Evolutionary conservation across 2,113 vertebrate genomes (phyloP), one percentile per base, ranked within the genome.

Genomic region (Macrotis lagotis): DNA sequence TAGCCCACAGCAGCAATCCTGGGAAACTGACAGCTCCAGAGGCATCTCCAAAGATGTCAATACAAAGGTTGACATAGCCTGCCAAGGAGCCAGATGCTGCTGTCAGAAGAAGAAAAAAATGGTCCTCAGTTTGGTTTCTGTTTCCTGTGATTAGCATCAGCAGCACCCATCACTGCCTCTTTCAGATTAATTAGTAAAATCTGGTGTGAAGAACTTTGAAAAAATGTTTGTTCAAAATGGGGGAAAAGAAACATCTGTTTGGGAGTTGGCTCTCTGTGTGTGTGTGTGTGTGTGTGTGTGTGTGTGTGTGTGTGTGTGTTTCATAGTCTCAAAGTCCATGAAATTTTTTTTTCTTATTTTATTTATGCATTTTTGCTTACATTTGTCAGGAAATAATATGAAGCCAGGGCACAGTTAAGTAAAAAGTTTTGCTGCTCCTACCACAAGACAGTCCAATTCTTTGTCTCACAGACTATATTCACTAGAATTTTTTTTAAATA

Each of bases 111-210:
- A 94, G 88, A 92, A 91, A 93, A 94, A 98, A 97, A 96, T 92
- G 12, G 91, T 66, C 92, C 66, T 47, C 9, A 0, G 31, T 89
- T 97, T 94, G 66, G 9, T 94, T 44, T 94, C 93, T 97, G 26
- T 88, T 98, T 97, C 50, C 94, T 97, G 66, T 88, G 88, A 59
- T 96, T 97, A 95, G 66, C 48, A 95, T 92, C 94, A 96, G 91
- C 53, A 91, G 55, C 44, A 51, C 48, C n/a, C 25, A 0, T 92
- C 88, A 93, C n/a, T 95, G 88, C 74, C 94, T 93, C 44, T 93
- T 93, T 90, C 52, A 96, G 90, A 96, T 97, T 98, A 98, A 98
- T 98, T 98, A 97, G 96, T 91, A 96, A 96, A 97, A 51, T 96
- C 94, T 96, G 91, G 66, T 97, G 94, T 94, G 94, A 98, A 97